These are phyloP conservation scores for Cotesia glomerata DNA, from an alignment of 1,140 invertebrate genomes.

Conservation along the genomic window DNA sequence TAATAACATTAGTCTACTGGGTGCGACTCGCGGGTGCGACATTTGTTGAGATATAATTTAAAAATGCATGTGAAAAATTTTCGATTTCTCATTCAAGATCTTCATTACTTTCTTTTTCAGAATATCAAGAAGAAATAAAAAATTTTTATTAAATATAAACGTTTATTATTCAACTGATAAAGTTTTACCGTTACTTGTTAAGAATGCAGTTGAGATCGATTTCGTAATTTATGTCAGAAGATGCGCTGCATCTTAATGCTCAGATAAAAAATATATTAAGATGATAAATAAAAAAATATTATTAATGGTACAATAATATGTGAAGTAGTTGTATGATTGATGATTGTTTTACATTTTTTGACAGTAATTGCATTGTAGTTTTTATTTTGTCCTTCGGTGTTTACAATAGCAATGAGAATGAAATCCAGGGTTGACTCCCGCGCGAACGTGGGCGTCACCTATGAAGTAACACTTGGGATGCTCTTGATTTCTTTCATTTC, in stretches of 20 bases:
- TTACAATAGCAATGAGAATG: background rate
- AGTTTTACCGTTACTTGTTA: background rate
- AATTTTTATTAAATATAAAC: background rate
- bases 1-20: conserved; percentile 8
- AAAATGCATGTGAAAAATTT: background rate
- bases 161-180: background rate
- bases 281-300: background rate
- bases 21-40: conserved; percentile 39
- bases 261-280: background rate
- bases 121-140: background rate
- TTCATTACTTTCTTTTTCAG: background rate
- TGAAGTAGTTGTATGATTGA: background rate
- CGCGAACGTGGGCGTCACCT: conserved; percentile 21
- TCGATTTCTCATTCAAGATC: background rate
- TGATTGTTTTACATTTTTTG: conserved; percentile 18
- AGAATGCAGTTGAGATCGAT: background rate
- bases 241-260: background rate
- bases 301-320: background rate
- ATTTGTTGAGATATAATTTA: conserved; percentile 54
- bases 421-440: conserved; percentile 19
- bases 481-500: conserved; percentile 10
- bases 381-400: background rate
- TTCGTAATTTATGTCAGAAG: conserved; percentile 9
- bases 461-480: conserved; percentile 24
- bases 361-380: conserved; percentile 15